Base-by-base conservation (phyloP, 2,797 vertebrate genomes). In the Chlorospingus semifuscus region DNA sequence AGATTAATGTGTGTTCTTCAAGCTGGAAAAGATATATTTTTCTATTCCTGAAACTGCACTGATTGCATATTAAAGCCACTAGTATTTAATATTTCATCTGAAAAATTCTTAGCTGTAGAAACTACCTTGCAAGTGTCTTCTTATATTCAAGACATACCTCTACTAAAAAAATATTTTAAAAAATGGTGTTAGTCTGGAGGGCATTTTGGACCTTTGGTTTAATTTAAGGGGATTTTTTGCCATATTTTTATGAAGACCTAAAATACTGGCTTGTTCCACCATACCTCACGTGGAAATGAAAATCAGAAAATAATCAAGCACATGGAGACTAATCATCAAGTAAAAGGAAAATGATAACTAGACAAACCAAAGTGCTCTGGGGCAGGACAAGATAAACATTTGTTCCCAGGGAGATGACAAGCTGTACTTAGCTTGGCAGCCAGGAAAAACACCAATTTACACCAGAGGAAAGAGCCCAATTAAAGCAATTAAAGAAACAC, bases 401-500 rank as follows among this genome's bases (percentile, higher is more conserved):
- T 77, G 44, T 42, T 83, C 89, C 5, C 13, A 11, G 71, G 57
- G 83, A 76, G 30, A 64, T 88, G 86, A 86, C 84, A 92, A 87
- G 72, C 20, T 86, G 52, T 42, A 7, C 82, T 86, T 72, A 47
- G 23, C 76, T 61, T 90, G 26, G 71, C 74, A 86, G 64, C 21
- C 49, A 34, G 63, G 37, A 60, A 50, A 41, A 75, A 57, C 78
- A 47, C 32, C 47, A 82, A 21, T 2, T 15, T 7, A 16, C 66
- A 66, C 50, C 44, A 85, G 59, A 42, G 59, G 30, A 81, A 57
- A 47, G 47, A 41, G 65, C 36, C 34, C 63, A 64, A 23, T 86
- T 68, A 93, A 86, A 53, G 37, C 47, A 81, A 82, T 83, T 74
- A 75, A 39, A 52, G 85, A 49, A 85, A 47, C 34, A 50, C 22